A percentile compares a stretch with the other conserved stretches of the same genome.
These are phyloP conservation scores for Aphelocoma californica DNA, from an alignment of 2,797 vertebrate species.

Conservation along the genomic window DNA sequence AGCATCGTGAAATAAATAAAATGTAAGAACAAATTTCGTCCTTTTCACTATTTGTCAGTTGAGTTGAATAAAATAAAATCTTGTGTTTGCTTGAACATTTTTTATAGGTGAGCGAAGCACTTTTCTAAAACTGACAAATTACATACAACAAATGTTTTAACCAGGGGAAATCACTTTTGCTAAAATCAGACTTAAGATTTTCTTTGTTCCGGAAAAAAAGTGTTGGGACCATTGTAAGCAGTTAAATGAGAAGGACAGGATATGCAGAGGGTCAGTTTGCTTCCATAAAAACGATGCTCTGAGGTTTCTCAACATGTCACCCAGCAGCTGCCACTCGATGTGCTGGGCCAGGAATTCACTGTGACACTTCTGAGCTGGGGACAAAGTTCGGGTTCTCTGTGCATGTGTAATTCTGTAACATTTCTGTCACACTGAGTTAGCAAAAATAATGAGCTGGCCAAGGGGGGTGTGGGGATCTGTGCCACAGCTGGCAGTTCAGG, in stretches of 20 bases:
- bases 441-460: constrained; percentile 44
- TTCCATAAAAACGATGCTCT: not conserved
- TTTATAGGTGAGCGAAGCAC: not conserved
- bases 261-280: not conserved
- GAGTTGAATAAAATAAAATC: not conserved
- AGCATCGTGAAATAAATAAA: not conserved
- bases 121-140: not conserved
- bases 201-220: not conserved
- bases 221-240: not conserved
- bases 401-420: constrained; percentile 30
- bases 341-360: not conserved
- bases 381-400: constrained; percentile 33
- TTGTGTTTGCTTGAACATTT: not conserved
- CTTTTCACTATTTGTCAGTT: not conserved
- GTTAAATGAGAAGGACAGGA: not conserved
- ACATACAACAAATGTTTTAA: not conserved
- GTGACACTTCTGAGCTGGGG: constrained; percentile 13
- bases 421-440: constrained; percentile 36
- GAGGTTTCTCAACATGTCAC: constrained; percentile 38
- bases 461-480: not conserved
- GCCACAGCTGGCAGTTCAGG: not conserved
- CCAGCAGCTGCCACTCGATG: constrained; percentile 20
- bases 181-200: not conserved
- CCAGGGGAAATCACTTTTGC: not conserved
- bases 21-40: not conserved